Conservation (phyloP, 1,140 invertebrate species). For the Brachionus koreanus region DNA sequence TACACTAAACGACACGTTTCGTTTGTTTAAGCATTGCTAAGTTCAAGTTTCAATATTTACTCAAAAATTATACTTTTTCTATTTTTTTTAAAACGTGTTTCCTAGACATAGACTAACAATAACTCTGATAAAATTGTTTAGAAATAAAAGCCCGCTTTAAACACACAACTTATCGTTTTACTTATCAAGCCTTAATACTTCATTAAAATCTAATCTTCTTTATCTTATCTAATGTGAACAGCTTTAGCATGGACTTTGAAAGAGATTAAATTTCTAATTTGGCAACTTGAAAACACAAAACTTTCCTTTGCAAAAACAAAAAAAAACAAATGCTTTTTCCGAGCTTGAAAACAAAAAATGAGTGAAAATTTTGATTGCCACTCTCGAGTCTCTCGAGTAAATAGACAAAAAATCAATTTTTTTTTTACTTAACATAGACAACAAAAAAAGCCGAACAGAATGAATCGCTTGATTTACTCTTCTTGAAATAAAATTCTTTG, state of each 20-base stretch:
- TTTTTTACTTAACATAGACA: background rate
- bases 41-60: background rate
- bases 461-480: constrained; percentile 29
- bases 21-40: background rate
- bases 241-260: background rate
- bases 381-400: background rate
- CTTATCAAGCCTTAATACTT: background rate
- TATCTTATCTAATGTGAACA: constrained; percentile 26
- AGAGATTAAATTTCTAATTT: background rate
- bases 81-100: background rate
- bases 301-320: no score
- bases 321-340: background rate
- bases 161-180: background rate
- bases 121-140: background rate
- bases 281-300: background rate
- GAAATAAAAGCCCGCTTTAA: background rate
- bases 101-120: background rate
- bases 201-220: constrained; percentile 12
- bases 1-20: background rate
- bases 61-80: background rate
- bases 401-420: constrained; percentile 3
- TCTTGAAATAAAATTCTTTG: background rate
- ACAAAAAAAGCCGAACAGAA: background rate
- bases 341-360: background rate
- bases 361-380: background rate